Evolutionary conservation across 2,113 vertebrate genomes (phyloP), one percentile per base, ranked within the genome.

Genomic region (Scalopus aquaticus): DNA sequence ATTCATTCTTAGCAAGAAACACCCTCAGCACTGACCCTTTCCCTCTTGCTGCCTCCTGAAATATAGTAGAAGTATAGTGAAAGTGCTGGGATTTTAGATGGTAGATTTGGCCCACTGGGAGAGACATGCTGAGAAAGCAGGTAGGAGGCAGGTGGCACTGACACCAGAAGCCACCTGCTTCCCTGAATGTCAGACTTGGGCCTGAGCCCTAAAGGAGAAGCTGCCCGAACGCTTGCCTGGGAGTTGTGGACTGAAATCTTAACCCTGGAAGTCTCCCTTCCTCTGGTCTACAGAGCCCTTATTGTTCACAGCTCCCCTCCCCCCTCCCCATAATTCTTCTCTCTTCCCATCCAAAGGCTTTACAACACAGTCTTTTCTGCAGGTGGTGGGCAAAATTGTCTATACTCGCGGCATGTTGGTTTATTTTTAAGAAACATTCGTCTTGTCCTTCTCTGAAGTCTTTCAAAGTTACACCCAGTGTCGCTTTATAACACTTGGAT

Each of bases 241-340:
- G 74, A 74, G 46, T 17, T 8, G 8, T 4, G 24, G 9, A 6
- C 17, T 74, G 39, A 74, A 46, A 46, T 88, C 88, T 70, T 58
- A 32, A 44, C 83, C 32, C 76, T 77, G 94, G 44, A 95, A 92
- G 90, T 79, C 42, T 73, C 64, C 51, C 87, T 88, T 70, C 72
- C 79, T 88, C 65, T 0, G 0, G 32, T 56, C 49, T 28, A 51
- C 60, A 92, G 91, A 95, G 90, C 12, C 24, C 24, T 37, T 22
- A 49, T 51, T 91, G 83, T 91, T 89, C 9, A n/a, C 10, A 0
- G 28, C 32, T 54, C 64, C 72, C 42, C 32, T n/a, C 8, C 46
- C 84, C 84, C 65, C 69, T 88, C 67, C 95, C 37, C 6, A 4
- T 2, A n/a, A 58, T 69, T 90, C 91, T 77, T 35, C 46, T 93